phyloP scores from a whole-genome alignment of 2,113 vertebrate species.

The Oenanthe oenanthe region DNA sequence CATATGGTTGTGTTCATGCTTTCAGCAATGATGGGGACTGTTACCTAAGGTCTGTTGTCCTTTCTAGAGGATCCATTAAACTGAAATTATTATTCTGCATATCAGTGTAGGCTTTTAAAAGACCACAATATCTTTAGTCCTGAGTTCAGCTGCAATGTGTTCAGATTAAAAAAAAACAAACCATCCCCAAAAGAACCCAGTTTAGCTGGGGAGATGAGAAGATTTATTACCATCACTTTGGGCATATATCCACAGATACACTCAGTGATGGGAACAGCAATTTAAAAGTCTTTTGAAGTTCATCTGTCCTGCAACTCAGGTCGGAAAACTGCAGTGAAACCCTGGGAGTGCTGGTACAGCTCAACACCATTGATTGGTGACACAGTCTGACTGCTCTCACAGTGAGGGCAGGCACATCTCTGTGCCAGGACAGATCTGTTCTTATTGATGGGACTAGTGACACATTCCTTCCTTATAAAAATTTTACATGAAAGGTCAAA shows the following conservation, averaged over 20 bases:
- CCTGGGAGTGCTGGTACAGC: background rate
- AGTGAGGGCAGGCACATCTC: background rate
- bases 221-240: background rate
- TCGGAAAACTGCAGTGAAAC: background rate
- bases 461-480: background rate
- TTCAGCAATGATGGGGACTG: background rate
- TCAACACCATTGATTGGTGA: rapidly evolving
- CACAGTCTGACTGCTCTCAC: background rate
- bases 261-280: background rate
- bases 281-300: background rate
- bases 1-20: background rate
- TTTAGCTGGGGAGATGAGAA: background rate
- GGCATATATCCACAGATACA: background rate
- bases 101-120: background rate
- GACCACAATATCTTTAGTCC: background rate
- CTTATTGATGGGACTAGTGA: background rate
- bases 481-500: background rate
- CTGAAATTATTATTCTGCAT: background rate
- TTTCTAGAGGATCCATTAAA: background rate
- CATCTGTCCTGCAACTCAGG: background rate
- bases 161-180: background rate
- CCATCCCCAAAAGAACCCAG: background rate
- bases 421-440: background rate
- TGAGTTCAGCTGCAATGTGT: background rate
- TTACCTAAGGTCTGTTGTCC: background rate